These are phyloP conservation scores for Notothenia coriiceps DNA, from an alignment of 2,113 vertebrate species.

Conservation along the genomic window DNA sequence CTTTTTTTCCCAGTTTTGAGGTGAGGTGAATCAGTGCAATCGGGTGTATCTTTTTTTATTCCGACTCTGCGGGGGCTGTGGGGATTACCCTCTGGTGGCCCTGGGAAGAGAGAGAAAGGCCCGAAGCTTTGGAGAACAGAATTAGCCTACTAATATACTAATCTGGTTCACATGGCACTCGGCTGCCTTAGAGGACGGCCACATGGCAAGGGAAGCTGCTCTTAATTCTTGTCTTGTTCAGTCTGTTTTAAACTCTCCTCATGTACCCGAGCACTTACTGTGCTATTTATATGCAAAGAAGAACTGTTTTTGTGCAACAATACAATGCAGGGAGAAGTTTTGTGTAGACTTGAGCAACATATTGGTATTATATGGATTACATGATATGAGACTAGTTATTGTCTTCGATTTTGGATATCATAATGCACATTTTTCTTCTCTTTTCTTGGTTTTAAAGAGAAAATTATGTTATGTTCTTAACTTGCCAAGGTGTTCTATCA, in stretches of 20 bases:
- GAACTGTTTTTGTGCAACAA: slow-evolving; percentile 6
- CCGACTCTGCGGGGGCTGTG: slow-evolving; percentile 8
- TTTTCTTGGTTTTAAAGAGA: no score
- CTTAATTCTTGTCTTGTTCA: slow-evolving; percentile 26
- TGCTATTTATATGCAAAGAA: slow-evolving; percentile 28
- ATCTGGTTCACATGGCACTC: slow-evolving; percentile 72
- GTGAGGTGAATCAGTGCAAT: slow-evolving; percentile 31
- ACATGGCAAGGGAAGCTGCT: slow-evolving; percentile 25
- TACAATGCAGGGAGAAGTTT: background rate
- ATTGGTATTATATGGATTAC: no score
- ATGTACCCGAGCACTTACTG: slow-evolving; percentile 11
- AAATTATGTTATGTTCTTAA: no score
- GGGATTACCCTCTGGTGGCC: slow-evolving; percentile 57
- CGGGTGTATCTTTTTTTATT: slow-evolving; percentile 28
- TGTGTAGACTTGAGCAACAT: no score
- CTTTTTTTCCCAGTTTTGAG: background rate
- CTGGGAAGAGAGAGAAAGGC: slow-evolving; percentile 28
- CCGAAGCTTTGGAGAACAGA: slow-evolving; percentile 52
- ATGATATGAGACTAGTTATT: no score
- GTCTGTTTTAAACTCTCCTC: slow-evolving; percentile 31
- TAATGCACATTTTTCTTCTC: no score
- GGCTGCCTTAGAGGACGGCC: slow-evolving; percentile 40
- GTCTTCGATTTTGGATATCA: no score
- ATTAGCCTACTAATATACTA: slow-evolving; percentile 75
- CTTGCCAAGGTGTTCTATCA: no score